Base-by-base conservation (phyloP, 2,113 vertebrate species). In the Microtus ochrogaster region DNA sequence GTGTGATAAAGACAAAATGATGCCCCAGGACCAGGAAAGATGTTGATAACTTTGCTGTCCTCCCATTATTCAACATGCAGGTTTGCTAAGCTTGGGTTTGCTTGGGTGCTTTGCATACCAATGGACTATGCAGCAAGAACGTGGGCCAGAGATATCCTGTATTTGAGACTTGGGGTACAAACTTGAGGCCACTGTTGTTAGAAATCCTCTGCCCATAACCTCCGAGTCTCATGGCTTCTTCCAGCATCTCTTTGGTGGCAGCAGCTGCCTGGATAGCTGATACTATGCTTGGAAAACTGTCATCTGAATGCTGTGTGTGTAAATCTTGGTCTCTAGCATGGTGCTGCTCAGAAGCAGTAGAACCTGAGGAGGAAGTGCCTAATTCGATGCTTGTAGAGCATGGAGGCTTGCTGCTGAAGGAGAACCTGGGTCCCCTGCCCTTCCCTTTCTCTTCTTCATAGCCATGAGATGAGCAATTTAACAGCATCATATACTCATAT, bases 331-430 rank as follows among this genome's bases (percentile, higher is more conserved):
- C 33, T 39, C 26, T 36, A 39, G 4, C 7, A 5, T 74, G 28
- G 52, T 36, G 16, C 7, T 41, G 21, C 16, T 65, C 41, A 72
- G 26, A 94, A 2, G 19, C 41, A 13, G 28, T 49, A 70, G 77
- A 66, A 14, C 36, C 28, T 55, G 22, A 83, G 14, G 12, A 47
- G 49, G 22, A 26, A 16, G 1, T 9, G 6, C 14, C 22, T 61
- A 73, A 78, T 81, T 0, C 39, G 30, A 47, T 36, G 39, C 36
- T 58, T 47, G 12, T 36, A 49, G 52, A 33, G 36, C 28, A 55
- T 0, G 2, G 16, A 8, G 2, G n/a, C 0, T 6, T 7, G 1
- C 8, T 0, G 2, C 28, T 8, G 44, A 8, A 26, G 36, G 26
- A n/a, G 7, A 68, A 11, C 36, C 8, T 52, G 26, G 17, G 12